phyloP scores from a whole-genome alignment of 2,888 invertebrate genomes.

The Hydraecia micacea region DNA sequence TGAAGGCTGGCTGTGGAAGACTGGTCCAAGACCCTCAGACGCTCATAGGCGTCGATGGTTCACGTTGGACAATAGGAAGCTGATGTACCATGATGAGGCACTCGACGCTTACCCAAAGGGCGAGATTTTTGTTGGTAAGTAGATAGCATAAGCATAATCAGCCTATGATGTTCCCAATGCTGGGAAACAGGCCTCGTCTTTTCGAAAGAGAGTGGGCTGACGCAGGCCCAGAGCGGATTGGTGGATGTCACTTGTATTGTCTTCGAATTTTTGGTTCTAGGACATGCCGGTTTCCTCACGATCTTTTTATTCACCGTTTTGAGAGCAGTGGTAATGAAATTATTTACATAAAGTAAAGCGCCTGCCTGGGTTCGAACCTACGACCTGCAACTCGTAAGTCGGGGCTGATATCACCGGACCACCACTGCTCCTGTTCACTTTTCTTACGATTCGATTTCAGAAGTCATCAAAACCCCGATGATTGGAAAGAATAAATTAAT shows the following conservation, averaged over 20 bases:
- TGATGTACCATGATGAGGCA: conserved; percentile 98
- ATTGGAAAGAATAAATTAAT: background rate
- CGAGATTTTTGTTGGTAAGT: conserved; percentile 95
- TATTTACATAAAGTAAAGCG: background rate
- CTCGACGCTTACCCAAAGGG: conserved; percentile 97
- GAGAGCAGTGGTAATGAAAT: too few relatives aligned
- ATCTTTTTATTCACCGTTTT: background rate
- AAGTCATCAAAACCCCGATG: background rate
- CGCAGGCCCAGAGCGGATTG: background rate
- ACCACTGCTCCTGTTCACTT: background rate
- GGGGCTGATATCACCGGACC: background rate
- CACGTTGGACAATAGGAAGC: conserved; percentile 95
- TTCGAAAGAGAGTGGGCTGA: background rate
- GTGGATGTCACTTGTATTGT: background rate
- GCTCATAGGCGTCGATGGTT: conserved; percentile 97
- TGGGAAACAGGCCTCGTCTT: background rate
- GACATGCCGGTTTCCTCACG: background rate
- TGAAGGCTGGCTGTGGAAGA: conserved; percentile 97
- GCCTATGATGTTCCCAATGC: background rate
- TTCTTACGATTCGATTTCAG: background rate
- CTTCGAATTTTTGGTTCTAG: background rate
- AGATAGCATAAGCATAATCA: background rate
- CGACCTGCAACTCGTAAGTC: too few relatives aligned
- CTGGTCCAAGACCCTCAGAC: conserved; percentile 95
- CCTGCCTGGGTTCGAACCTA: background rate